A percentile compares a stretch with the other conserved stretches of the same genome.
Conservation (phyloP, 2,888 invertebrate genomes). For the Crioceris asparagi region DNA sequence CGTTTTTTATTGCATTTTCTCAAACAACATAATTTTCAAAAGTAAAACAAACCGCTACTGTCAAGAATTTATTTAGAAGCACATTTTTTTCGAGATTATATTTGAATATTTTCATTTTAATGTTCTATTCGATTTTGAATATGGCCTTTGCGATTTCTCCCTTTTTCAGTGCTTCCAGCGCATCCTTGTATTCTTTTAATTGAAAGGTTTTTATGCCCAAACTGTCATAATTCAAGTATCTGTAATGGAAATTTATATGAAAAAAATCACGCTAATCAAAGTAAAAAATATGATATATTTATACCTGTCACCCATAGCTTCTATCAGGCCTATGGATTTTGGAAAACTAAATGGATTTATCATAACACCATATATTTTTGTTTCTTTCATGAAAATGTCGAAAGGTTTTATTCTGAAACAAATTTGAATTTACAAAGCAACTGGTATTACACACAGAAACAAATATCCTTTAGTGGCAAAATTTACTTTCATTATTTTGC, state of each 20-base stretch:
- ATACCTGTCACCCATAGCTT: conserved; percentile 46
- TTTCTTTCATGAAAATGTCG: conserved; percentile 51
- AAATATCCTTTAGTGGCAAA: no score
- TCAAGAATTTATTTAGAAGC: no score
- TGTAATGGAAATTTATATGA: conserved; percentile 25
- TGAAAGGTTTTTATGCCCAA: conserved; percentile 48
- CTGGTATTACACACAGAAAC: no score
- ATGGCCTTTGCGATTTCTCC: conserved; percentile 51
- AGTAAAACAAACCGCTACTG: no score
- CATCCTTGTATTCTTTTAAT: conserved; percentile 44
- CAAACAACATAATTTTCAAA: no score
- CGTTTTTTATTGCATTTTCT: no score
- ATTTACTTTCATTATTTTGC: no score
- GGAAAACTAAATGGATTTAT: conserved; percentile 59
- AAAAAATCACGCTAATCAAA: no score
- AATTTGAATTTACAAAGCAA: no score
- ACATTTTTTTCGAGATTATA: no score
- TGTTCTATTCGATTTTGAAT: conserved; percentile 41
- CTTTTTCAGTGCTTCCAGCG: conserved; percentile 42
- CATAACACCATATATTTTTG: conserved; percentile 52
- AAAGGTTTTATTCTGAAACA: conserved; percentile 46
- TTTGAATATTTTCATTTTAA: no score
- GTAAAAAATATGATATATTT: conserved; percentile 3
- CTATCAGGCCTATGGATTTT: conserved; percentile 50
- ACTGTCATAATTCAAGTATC: conserved; percentile 50